phyloP scores from a whole-genome alignment of 2,888 invertebrate species.

The Xestia xanthographa region DNA sequence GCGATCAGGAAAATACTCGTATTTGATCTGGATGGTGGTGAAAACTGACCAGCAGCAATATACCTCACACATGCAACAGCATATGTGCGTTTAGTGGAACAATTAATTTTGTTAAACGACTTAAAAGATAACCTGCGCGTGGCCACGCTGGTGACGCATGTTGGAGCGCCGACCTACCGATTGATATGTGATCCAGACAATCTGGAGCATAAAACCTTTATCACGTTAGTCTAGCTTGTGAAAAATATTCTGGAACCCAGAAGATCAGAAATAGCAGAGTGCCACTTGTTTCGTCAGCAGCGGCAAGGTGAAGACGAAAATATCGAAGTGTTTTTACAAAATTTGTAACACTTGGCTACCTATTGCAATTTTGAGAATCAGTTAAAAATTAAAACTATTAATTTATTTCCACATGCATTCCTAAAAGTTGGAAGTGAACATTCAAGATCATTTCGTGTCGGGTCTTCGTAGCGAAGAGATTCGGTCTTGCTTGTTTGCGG shows the following conservation, averaged over 20 bases:
- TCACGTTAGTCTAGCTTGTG: conserved; percentile 51
- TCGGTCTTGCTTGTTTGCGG: no score
- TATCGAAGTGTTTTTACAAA: conserved; percentile 31
- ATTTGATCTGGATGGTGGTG: conserved; percentile 46
- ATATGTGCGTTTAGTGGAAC: conserved; percentile 57
- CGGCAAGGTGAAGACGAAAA: conserved; percentile 39
- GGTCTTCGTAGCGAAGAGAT: no score
- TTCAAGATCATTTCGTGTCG: no score
- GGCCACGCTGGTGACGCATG: conserved; percentile 54
- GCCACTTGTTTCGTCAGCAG: conserved; percentile 60
- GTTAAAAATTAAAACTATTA: no score
- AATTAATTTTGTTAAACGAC: conserved; percentile 55
- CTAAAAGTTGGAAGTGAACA: no score
- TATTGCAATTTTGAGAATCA: conserved; percentile 56
- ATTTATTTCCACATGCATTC: no score
- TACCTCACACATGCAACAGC: no score
- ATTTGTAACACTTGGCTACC: conserved; percentile 38
- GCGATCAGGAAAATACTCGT: conserved; percentile 58
- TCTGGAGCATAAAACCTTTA: conserved; percentile 53
- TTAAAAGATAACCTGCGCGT: conserved; percentile 46
- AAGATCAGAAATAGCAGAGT: conserved; percentile 61
- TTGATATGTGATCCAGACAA: conserved; percentile 63
- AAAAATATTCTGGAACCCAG: conserved; percentile 59
- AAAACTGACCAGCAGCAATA: conserved; percentile 43
- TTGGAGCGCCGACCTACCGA: conserved; percentile 43